phyloP scores from a whole-genome alignment of 2,797 vertebrate species.

The Muscicapa striata region DNA sequence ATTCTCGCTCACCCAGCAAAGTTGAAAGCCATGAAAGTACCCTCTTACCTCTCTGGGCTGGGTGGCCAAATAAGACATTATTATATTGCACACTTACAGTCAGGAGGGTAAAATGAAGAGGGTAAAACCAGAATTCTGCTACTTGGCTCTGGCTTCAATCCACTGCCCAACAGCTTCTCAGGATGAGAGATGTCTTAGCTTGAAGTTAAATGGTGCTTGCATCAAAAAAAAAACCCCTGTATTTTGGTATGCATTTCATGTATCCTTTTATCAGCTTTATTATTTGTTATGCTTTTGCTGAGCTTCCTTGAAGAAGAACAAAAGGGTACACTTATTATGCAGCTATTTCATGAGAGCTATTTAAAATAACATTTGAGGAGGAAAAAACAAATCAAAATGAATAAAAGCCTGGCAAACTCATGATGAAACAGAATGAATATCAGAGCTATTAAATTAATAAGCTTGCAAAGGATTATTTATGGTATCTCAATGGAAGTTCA shows the following conservation, averaged over 20 bases:
- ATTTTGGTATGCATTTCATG: conserved; percentile 27
- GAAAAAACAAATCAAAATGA: conserved; percentile 65
- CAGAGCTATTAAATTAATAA: conserved; percentile 64
- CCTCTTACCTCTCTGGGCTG: not conserved
- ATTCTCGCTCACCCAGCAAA: not conserved
- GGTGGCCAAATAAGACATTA: not conserved
- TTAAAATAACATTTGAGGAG: conserved; percentile 63
- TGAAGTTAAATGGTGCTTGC: not conserved
- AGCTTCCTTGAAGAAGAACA: conserved; percentile 38
- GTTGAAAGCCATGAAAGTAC: not conserved
- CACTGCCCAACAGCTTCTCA: not conserved
- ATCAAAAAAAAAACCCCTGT: not conserved
- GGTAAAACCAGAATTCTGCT: not conserved
- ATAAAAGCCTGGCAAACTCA: conserved; percentile 58
- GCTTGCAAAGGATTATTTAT: conserved; percentile 44
- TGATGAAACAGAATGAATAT: conserved; percentile 43
- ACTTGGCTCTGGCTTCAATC: not conserved
- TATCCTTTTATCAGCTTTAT: conserved; percentile 47
- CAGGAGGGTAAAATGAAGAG: not conserved
- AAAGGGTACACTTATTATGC: conserved; percentile 31
- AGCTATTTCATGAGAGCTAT: conserved; percentile 39
- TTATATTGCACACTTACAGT: not conserved
- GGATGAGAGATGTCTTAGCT: not conserved
- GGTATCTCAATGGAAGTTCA: conserved; percentile 34
- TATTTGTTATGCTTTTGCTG: conserved; percentile 52